phyloP scores from a whole-genome alignment of 2,888 invertebrate species.

The Linyphia triangularis region DNA sequence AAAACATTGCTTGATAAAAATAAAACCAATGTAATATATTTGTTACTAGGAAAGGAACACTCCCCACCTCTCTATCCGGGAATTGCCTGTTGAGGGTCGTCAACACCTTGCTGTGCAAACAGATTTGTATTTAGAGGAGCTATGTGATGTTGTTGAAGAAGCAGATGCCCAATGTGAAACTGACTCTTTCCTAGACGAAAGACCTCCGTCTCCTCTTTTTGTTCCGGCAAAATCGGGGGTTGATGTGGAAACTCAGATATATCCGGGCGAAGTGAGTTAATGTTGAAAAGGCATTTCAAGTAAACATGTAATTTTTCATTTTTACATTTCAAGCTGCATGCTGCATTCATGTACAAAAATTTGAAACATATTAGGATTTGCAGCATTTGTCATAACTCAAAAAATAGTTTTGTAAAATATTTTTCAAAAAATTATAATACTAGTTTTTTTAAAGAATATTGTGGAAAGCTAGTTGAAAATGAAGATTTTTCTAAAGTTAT shows the following conservation, averaged over 20 bases:
- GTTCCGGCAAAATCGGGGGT: slow-evolving; percentile 88
- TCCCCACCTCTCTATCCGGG: background rate
- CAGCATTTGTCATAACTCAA: too few species aligned
- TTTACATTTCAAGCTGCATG: too few species aligned
- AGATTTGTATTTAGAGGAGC: slow-evolving; percentile 92
- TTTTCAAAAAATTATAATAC: too few species aligned
- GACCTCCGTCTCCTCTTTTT: slow-evolving; percentile 89
- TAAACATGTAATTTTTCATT: background rate
- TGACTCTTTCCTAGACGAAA: slow-evolving; percentile 90
- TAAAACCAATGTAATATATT: too few species aligned
- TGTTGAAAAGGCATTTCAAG: background rate
- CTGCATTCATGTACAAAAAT: too few species aligned
- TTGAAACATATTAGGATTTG: too few species aligned
- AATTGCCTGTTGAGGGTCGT: slow-evolving; percentile 88
- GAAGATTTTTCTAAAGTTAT: too few species aligned
- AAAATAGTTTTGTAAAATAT: too few species aligned
- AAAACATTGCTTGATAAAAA: too few species aligned
- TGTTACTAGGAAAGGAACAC: slow-evolving; percentile 16
- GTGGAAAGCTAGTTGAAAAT: too few species aligned
- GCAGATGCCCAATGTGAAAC: slow-evolving; percentile 91
- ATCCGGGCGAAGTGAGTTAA: slow-evolving; percentile 88
- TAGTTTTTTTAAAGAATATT: too few species aligned
- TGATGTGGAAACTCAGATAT: slow-evolving; percentile 91
- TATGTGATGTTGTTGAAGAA: slow-evolving; percentile 82
- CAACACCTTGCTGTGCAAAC: slow-evolving; percentile 94